Evolutionary conservation across 2,113 vertebrate species (phyloP), one percentile per base, ranked within the genome.

Genomic region (Limnothrissa miodon): DNA sequence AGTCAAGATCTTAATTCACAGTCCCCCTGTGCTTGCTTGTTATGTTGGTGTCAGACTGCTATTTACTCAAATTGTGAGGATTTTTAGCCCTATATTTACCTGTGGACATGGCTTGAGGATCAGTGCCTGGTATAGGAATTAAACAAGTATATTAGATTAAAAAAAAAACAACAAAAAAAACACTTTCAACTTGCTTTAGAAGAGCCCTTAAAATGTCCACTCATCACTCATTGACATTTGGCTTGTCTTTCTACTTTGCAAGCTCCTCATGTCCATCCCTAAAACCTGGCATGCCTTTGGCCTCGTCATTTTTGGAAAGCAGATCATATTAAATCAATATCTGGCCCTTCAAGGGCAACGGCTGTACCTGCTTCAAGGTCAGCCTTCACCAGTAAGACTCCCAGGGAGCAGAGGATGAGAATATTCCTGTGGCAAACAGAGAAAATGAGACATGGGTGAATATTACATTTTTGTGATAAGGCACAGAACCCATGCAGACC

Each of bases 401-500:
- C 84, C 81, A 94, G 70, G 45, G 91, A 92, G 25, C 90, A 86
- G 33, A 94, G 79, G 83, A 95, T 84, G 80, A 93, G 66, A 80
- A 90, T 33, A 17, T 92, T 92, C 89, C 94, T 95, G 87, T 0
- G 79, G 45, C 42, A 81, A 17, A 74, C 11, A 74, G 66, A 74
- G n/a, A 25, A 33, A 13, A 74, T 11, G 66, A 74, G 36, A 36
- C 33, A 74, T 39, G 33, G 66, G 36, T 74, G 29, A 33, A 74
- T 13, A 15, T 29, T 36, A 33, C 45, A 19, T 82, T 10, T 45
- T 70, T 45, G 39, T 44, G 39, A 36, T 42, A 45, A 80, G 33
- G 39, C 4, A 21, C 80, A 84, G 66, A 33, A 17, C 62, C 62
- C 62, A 36, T 70, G 36, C 33, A 33, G 66, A 74, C 29, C 66